These are phyloP conservation scores for Toxonevra muliebris DNA, from an alignment of 2,888 invertebrate species.

Conservation along the genomic window DNA sequence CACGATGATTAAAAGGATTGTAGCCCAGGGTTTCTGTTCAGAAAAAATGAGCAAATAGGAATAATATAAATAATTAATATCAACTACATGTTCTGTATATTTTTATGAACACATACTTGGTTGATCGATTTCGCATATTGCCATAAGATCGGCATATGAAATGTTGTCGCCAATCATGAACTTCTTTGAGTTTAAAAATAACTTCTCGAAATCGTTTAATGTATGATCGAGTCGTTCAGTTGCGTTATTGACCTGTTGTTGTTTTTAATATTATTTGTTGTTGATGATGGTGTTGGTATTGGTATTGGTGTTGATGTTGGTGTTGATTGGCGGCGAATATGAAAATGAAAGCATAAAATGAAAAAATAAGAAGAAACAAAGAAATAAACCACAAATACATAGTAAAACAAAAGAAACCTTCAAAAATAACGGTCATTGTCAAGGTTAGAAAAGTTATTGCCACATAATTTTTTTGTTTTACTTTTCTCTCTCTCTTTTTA, in stretches of 20 bases:
- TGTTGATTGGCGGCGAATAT: neutral
- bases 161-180: conserved; percentile 72
- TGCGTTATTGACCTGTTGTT: conserved; percentile 50
- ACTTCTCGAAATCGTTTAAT: conserved; percentile 69
- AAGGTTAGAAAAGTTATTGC: conserved; percentile 20
- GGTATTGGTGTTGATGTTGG: neutral
- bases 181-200: conserved; percentile 65
- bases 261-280: neutral
- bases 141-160: conserved; percentile 78
- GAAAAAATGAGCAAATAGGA: conserved; percentile 10
- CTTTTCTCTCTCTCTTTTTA: neutral
- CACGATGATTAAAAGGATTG: conserved; percentile 70
- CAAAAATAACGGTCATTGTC: conserved; percentile 23
- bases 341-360: conserved; percentile 8
- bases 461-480: neutral
- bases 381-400: neutral
- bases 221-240: conserved; percentile 67
- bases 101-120: conserved; percentile 68
- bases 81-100: neutral
- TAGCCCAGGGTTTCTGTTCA: conserved; percentile 73
- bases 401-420: conserved; percentile 12
- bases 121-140: conserved; percentile 81
- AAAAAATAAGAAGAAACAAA: neutral
- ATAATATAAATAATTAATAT: neutral
- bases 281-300: neutral